Percentiles rank a stretch among this genome's conserved stretches.
Conservation (phyloP, 2,113 vertebrate genomes). For the Boulengeromyrus knoepffleri region DNA sequence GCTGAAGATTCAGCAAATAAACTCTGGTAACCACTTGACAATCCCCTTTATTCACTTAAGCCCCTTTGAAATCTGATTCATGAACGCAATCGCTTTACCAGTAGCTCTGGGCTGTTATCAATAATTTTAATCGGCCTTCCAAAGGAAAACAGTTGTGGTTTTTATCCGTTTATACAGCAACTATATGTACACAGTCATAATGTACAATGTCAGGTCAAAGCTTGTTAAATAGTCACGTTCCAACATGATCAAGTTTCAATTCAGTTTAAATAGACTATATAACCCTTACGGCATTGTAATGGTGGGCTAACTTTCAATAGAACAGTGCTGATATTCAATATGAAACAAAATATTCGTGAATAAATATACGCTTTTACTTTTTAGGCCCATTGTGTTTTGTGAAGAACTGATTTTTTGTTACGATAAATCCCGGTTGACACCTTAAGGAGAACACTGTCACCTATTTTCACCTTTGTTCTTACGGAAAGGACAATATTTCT, state of each 20-base stretch:
- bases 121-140: neutral
- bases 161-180: neutral
- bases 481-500: neutral
- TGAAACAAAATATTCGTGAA: neutral
- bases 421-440: neutral
- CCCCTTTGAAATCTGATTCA: conserved; percentile 4
- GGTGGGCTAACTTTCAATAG: neutral
- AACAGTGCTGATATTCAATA: neutral
- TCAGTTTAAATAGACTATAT: neutral
- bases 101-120: conserved; percentile 2
- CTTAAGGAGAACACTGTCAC: neutral
- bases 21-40: neutral
- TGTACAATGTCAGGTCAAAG: neutral
- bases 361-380: neutral
- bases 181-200: neutral
- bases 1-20: neutral
- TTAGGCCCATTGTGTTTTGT: neutral
- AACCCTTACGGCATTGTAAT: neutral
- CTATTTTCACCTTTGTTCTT: neutral
- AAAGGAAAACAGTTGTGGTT: neutral
- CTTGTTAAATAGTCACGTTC: neutral
- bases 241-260: neutral
- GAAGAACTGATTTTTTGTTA: neutral
- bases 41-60: neutral
- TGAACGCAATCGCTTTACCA: neutral